These are phyloP conservation scores for Brienomyrus brachyistius DNA, from an alignment of 2,113 vertebrate genomes.

Conservation along the genomic window DNA sequence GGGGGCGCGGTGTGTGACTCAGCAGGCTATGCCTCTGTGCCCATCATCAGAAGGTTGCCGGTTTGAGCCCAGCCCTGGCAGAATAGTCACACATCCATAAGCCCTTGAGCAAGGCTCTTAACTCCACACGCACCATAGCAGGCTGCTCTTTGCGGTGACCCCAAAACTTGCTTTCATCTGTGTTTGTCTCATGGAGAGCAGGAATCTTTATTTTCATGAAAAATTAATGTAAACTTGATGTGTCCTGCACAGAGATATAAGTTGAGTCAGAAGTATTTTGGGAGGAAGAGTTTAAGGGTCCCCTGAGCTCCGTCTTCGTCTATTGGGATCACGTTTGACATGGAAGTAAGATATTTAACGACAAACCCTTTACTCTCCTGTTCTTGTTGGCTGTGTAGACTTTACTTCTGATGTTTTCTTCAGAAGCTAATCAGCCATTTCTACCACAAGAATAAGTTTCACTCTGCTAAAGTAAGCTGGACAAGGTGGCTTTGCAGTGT, in stretches of 20 bases:
- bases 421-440: neutral
- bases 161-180: neutral
- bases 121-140: neutral
- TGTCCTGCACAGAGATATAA: neutral
- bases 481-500: neutral
- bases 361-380: neutral
- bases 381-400: neutral
- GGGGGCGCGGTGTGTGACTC: too few species aligned
- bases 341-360: neutral
- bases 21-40: neutral
- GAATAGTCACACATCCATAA: too few species aligned
- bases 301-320: neutral
- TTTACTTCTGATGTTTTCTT: neutral
- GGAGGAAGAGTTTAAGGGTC: neutral
- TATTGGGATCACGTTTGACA: neutral
- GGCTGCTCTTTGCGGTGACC: neutral
- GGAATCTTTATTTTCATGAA: neutral
- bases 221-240: neutral
- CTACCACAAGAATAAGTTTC: neutral
- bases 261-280: neutral
- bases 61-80: neutral
- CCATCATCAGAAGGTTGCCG: neutral
- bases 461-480: neutral
- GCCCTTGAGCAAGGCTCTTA: neutral
- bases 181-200: neutral